Conservation (phyloP, 2,888 invertebrate species). For the Megamerina dolium region DNA sequence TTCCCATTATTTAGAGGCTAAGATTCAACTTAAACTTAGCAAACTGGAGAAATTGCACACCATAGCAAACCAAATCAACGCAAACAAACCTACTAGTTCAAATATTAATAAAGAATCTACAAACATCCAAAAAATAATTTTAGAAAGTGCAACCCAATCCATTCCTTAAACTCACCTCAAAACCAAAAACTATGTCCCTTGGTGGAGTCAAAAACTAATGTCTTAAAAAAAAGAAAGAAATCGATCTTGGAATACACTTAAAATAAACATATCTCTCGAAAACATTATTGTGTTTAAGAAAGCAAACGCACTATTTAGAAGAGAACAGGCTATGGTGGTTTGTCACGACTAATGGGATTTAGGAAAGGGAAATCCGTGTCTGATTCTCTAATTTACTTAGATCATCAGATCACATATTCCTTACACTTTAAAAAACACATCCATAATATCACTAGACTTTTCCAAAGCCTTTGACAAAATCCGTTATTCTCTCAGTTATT, state of each 20-base stretch:
- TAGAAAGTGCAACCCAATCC: constrained; percentile 8
- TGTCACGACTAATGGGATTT: constrained; percentile 9
- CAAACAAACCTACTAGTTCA: too few relatives aligned
- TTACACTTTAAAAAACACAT: too few relatives aligned
- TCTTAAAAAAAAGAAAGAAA: constrained; percentile 11
- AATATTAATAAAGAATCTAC: constrained; percentile 16
- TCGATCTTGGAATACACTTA: constrained; percentile 7
- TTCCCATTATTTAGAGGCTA: background rate
- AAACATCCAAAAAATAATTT: constrained; percentile 13
- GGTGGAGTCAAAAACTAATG: constrained; percentile 10
- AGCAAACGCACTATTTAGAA: constrained; percentile 6
- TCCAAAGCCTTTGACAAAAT: too few relatives aligned
- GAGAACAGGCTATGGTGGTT: constrained; percentile 14
- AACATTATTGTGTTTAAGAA: constrained; percentile 13
- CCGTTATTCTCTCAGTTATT: too few relatives aligned
- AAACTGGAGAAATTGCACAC: background rate
- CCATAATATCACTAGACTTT: too few relatives aligned
- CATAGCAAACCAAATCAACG: background rate
- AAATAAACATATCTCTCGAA: constrained; percentile 4
- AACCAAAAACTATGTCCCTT: constrained; percentile 4
- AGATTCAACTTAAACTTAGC: background rate
- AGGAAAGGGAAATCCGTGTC: constrained; percentile 11
- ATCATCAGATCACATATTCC: too few relatives aligned
- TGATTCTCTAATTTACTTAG: constrained; percentile 10
- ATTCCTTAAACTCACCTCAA: constrained; percentile 8